Evolutionary conservation across 2,888 invertebrate genomes (phyloP), one percentile per base, ranked within the genome.

Genomic region (Drosophila borborema): DNA sequence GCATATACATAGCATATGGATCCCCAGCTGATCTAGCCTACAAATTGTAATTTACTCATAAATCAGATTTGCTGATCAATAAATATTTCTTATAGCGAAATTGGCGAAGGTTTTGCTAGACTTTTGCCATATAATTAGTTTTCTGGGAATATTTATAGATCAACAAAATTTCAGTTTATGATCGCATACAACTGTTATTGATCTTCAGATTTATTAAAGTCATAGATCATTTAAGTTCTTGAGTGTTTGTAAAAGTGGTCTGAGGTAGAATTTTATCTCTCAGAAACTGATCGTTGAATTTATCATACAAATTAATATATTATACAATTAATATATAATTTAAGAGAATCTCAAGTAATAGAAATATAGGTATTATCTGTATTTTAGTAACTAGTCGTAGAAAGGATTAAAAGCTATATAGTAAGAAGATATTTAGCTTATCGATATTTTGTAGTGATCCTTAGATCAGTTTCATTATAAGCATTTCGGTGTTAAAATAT

Each of bases 51-150:
- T 5, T 18, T 2, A 23, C 1, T 38, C 34, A 51, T 51, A 51
- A 51, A 51, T 51, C 49, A 34, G 18, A 18, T 51, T 51, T 51
- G 34, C 18, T 31, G 7, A 51, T 34, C 31, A 51, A 34, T 51
- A 51, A 31, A 51, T 51, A 51, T 51, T 34, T 49, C 18, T 6
- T 10, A 34, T 7, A 12, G 10, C n/a, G n/a, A 31, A 31, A 12
- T 49, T 31, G 31, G n/a, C 6, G 1, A 6, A n/a, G n/a, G 31
- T 6, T 6, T 16, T 3, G 16, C 23, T 16, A 16, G 48, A 28
- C 48, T 28, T 6, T 51, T 0, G 49, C 1, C 10, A 31, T n/a
- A 10, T 49, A 10, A 34, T 51, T 34, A 18, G 18, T 34, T 51
- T 34, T 18, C 34, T 0, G 12, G 18, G 3, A 31, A 6, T 18